These are phyloP conservation scores for Trisateles emortualis DNA, from an alignment of 2,888 invertebrate species.

Conservation along the genomic window DNA sequence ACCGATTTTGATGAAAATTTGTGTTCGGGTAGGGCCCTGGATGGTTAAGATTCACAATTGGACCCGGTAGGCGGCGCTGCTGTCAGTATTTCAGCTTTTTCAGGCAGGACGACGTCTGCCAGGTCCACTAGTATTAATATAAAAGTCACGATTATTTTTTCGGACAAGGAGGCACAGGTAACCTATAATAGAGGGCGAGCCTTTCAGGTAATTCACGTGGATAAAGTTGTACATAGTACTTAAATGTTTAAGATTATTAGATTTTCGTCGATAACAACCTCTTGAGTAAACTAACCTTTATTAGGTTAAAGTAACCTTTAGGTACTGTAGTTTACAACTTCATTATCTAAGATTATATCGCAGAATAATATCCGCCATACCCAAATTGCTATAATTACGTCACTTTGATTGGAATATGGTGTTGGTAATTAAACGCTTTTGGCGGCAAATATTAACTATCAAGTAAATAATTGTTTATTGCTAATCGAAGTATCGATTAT, in stretches of 20 bases:
- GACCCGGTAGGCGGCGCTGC: too few relatives aligned
- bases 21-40: too few relatives aligned
- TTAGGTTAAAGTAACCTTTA: background rate
- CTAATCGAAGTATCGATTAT: constrained; percentile 1
- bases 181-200: too few relatives aligned
- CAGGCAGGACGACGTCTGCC: too few relatives aligned
- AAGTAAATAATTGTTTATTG: constrained; percentile 10
- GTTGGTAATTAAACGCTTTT: constrained; percentile 13
- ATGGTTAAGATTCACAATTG: too few relatives aligned
- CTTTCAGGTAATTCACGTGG: too few relatives aligned
- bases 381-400: constrained; percentile 13
- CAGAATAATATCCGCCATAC: constrained; percentile 13
- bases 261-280: background rate
- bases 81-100: too few relatives aligned
- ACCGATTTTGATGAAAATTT: too few relatives aligned
- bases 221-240: background rate
- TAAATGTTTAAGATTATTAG: background rate
- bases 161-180: too few relatives aligned
- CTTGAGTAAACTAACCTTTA: background rate
- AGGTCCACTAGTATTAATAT: too few relatives aligned
- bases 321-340: constrained; percentile 10
- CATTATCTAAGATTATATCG: constrained; percentile 16
- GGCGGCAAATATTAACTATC: constrained; percentile 8
- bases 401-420: constrained; percentile 13
- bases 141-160: too few relatives aligned